phyloP scores from a whole-genome alignment of 1,140 invertebrate species.

The Drosophila jambulina region DNA sequence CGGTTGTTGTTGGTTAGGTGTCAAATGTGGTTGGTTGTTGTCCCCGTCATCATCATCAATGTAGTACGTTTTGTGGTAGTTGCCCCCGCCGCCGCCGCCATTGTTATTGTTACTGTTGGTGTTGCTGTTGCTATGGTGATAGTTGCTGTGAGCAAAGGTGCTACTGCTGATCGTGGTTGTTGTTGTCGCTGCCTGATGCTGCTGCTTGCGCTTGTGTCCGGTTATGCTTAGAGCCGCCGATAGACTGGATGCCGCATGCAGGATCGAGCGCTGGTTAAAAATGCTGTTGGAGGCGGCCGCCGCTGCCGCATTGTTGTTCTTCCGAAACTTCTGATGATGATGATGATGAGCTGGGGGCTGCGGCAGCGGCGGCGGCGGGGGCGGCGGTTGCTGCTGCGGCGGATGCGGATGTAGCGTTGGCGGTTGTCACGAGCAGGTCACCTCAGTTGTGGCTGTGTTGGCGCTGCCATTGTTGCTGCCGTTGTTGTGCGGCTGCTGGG shows the following conservation, averaged over 20 bases:
- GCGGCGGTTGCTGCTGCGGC: conserved; percentile 50
- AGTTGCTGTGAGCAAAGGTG: conserved; percentile 35
- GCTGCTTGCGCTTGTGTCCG: conserved; percentile 68
- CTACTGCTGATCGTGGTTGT: conserved; percentile 43
- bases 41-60: conserved; percentile 62
- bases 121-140: conserved; percentile 24
- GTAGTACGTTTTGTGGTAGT: conserved; percentile 55
- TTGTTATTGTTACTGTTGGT: conserved; percentile 15
- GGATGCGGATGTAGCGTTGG: conserved; percentile 56
- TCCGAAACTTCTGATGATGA: conserved; percentile 79
- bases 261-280: conserved; percentile 78
- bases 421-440: conserved; percentile 84
- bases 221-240: conserved; percentile 77
- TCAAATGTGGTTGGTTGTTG: conserved; percentile 58
- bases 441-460: conserved; percentile 70
- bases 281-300: conserved; percentile 83
- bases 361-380: conserved; percentile 24
- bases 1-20: conserved; percentile 40
- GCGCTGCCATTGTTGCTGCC: conserved; percentile 58
- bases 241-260: conserved; percentile 70
- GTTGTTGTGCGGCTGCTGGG: conserved; percentile 32
- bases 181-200: conserved; percentile 37
- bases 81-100: conserved; percentile 29
- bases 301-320: conserved; percentile 83
- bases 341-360: conserved; percentile 50